These are phyloP conservation scores for Hypanus sabinus DNA, from an alignment of 2,113 vertebrate genomes.

Conservation along the genomic window DNA sequence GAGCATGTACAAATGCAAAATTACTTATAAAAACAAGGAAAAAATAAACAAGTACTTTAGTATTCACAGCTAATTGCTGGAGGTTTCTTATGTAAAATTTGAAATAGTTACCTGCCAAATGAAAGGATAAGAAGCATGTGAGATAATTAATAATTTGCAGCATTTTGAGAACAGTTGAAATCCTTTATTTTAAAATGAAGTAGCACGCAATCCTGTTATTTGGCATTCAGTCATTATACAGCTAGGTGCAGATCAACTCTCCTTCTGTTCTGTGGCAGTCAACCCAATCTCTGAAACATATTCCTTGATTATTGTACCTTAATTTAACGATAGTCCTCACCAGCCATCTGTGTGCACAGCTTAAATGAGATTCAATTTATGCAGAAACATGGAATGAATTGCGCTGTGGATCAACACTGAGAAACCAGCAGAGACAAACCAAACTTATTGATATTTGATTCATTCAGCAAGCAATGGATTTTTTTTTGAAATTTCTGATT, in stretches of 20 bases:
- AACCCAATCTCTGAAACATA: neutral
- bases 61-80: neutral
- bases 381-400: neutral
- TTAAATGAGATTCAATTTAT: neutral
- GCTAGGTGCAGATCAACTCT: neutral
- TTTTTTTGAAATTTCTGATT: neutral
- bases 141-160: neutral
- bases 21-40: neutral
- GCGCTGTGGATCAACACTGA: neutral
- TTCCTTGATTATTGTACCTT: neutral
- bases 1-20: neutral
- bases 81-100: neutral
- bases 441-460: neutral
- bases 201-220: neutral
- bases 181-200: neutral
- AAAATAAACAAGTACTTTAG: neutral
- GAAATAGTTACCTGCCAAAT: neutral
- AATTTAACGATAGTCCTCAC: neutral
- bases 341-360: neutral
- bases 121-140: neutral
- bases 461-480: neutral
- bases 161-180: constrained; percentile 19
- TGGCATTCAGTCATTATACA: neutral
- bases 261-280: constrained; percentile 1
- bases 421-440: neutral